phyloP scores from a whole-genome alignment of 2,888 invertebrate species.

The Strigamia transsilvanica region DNA sequence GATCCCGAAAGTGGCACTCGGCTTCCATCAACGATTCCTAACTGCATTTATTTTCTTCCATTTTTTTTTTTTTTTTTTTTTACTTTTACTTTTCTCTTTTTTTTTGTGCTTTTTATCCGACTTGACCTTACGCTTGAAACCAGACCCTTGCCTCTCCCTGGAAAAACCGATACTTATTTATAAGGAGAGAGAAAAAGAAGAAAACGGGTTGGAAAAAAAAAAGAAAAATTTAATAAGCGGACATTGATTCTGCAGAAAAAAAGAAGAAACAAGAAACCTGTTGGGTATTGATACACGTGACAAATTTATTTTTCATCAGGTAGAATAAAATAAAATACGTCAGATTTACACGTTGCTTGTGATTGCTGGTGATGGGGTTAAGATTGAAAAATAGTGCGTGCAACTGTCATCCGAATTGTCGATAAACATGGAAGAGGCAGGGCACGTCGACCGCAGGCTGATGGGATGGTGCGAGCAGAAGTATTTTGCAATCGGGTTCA shows the following conservation, averaged over 20 bases:
- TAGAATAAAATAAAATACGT: neutral
- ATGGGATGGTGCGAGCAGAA: neutral
- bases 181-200: neutral
- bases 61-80: neutral
- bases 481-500: slow-evolving; percentile 11
- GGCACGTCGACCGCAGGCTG: neutral
- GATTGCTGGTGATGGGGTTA: slow-evolving; percentile 1
- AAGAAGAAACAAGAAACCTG: neutral
- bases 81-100: neutral
- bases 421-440: slow-evolving; percentile 14
- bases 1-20: slow-evolving; percentile 41
- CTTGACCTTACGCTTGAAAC: slow-evolving; percentile 37
- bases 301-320: neutral
- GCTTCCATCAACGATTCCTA: slow-evolving; percentile 43
- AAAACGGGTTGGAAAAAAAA: neutral
- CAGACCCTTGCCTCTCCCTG: slow-evolving; percentile 11
- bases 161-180: slow-evolving; percentile 25
- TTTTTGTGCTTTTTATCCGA: slow-evolving; percentile 26
- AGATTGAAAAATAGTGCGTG: neutral
- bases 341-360: neutral
- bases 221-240: neutral
- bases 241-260: neutral
- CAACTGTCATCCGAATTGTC: slow-evolving; percentile 14
- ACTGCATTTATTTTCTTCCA: slow-evolving; percentile 25
- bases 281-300: neutral